A percentile compares a stretch with the other conserved stretches of the same genome.
Conservation (phyloP, 1,140 invertebrate genomes). For the Lucilia sericata region DNA sequence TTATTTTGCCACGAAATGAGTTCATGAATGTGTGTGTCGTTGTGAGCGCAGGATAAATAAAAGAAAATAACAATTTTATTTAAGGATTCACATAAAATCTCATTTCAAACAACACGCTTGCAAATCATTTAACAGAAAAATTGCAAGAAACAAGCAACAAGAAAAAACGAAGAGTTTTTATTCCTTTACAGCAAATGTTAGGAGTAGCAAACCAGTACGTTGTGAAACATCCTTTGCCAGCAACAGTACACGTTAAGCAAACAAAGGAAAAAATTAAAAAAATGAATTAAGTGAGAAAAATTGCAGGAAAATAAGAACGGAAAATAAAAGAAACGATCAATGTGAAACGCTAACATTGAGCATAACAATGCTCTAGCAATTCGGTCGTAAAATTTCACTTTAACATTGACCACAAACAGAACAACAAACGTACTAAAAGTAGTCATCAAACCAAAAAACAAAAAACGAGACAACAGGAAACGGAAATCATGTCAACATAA, state of each 20-base stretch:
- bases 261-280: background rate
- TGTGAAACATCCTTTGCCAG: background rate
- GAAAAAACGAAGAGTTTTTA: background rate
- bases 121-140: conserved; percentile 18
- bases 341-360: background rate
- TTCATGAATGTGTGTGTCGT: conserved; percentile 16
- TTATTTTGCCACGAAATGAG: background rate
- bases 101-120: background rate
- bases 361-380: background rate
- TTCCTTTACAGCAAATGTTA: background rate
- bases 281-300: background rate
- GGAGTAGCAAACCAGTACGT: background rate
- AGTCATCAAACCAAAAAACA: conserved; percentile 1
- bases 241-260: background rate
- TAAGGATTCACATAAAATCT: conserved; percentile 3
- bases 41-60: background rate
- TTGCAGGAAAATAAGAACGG: background rate
- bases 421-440: background rate
- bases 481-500: conserved; percentile 32
- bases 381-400: conserved; percentile 12
- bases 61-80: background rate
- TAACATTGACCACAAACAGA: background rate
- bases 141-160: background rate
- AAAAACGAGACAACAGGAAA: background rate
- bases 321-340: background rate